Evolutionary conservation across 2,888 invertebrate genomes (phyloP), one percentile per base, ranked within the genome.

Genomic region (Monopis laevigella): DNA sequence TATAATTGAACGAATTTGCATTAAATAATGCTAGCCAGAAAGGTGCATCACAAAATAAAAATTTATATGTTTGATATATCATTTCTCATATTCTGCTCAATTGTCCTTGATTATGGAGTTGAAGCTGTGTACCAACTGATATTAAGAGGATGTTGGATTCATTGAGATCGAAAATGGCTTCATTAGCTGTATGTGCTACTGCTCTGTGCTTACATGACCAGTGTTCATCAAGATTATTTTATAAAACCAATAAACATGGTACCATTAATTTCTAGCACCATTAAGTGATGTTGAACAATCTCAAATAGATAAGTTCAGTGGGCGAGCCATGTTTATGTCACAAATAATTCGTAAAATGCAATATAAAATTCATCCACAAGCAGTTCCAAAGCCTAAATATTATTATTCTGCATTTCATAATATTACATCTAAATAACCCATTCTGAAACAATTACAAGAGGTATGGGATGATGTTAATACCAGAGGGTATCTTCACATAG

Each of bases 121-220:
- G 89, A 94, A 66, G 90, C 90, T 24, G 91, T 96, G 7, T 89
- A 2, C 85, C 90, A 12, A 88, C 90, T 26, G 94, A 92, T 65
- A 95, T 96, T 0, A 96, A 96, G 74, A 83, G 89, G 45, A 93
- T 96, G 58, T 72, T 97, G 47, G 96, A 96, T 62, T 90, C 91
- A 28, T 85, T 96, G 45, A 86, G 94, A 51, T 89, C 91, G 21
- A 88, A 90, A 48, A 90, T 96, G 82, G 92, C 94, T 53, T 93
- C 93, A 48, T 82, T 96, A 46, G 92, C 96, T 0, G 90, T 97
- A 2, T 95, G 95, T 55, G 93, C 95, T 6, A 89, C 94, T 3
- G 92, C 95, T 97, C 1, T 96, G 96, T 60, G 90, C 94, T 18
- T 93, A 96, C 58, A 93, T 96, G 83, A 92, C 90, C 66, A 89